Evolutionary conservation across 2,113 vertebrate genomes (phyloP), one percentile per base, ranked within the genome.

Genomic region (Pterocles burchelli): DNA sequence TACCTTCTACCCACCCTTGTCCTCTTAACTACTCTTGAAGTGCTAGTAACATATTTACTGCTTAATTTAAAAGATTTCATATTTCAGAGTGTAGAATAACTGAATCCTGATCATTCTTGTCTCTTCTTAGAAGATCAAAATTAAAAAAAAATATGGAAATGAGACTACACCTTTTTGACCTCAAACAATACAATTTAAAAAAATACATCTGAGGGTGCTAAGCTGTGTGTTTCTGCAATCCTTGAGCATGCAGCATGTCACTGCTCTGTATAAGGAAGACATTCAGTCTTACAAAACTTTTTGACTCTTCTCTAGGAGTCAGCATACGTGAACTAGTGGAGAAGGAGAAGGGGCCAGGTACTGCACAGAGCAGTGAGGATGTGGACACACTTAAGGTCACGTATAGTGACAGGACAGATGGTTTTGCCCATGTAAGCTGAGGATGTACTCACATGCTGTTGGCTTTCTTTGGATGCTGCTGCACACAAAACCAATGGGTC

Each of bases 151-250:
- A 38, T 25, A 65, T 4, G 12, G 72, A 80, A 90, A 68, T 0
- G 0, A 29, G 29, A 41, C 28, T 34, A 2, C 21, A 85, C 7
- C 34, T 28, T 72, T 65, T 77, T 81, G 38, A 59, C 49, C 54
- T 59, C 29, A 68, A 87, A 63, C 3, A 52, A 31, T 1, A 62
- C 26, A 57, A 45, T 34, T 28, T 33, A 8, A 24, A 54, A 25
- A 31, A 15, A 29, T 14, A 7, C 7, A 17, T 34, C 16, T 57
- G 0, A 0, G 51, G 34, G 6, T n/a, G 22, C 17, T 13, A 29
- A 85, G 52, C 13, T 29, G 29, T 34, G 25, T 22, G 17, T 22
- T 55, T 57, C 48, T 78, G 51, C 51, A 48, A 26, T 11, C 15
- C 43, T 26, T 34, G 10, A 29, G 61, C 34, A 29, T 2, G 10